These are phyloP conservation scores for Sphaerodactylus townsendi DNA, from an alignment of 2,113 vertebrate genomes.

Conservation along the genomic window DNA sequence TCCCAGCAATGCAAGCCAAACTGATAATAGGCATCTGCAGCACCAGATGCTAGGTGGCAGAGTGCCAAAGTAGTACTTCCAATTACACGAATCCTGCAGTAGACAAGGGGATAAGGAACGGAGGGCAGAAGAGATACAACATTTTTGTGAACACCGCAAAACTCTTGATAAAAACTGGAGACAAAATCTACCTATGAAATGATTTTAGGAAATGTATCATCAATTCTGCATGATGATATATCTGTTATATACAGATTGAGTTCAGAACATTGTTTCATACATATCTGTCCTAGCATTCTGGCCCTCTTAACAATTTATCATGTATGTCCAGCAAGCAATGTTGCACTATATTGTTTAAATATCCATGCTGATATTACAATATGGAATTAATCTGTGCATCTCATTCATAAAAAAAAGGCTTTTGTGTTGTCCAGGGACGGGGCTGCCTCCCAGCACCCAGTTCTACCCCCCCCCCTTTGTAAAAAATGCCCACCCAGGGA, in stretches of 20 bases:
- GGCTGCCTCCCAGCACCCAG: no score
- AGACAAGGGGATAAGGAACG: background rate
- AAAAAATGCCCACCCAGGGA: no score
- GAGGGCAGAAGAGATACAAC: background rate
- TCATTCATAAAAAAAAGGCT: background rate
- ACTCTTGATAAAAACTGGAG: background rate
- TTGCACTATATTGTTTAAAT: background rate
- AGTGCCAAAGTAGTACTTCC: slow-evolving; percentile 86
- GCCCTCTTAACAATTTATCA: background rate
- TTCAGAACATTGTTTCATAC: background rate
- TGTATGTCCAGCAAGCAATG: background rate
- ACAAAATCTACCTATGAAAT: background rate
- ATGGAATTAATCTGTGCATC: background rate
- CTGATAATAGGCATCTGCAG: slow-evolving; percentile 87
- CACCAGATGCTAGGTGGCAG: slow-evolving; percentile 81
- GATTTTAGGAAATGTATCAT: background rate
- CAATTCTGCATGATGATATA: background rate
- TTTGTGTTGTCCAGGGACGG: no score
- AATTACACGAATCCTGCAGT: slow-evolving; percentile 81
- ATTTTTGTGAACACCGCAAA: background rate
- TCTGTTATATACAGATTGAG: background rate
- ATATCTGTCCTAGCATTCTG: background rate
- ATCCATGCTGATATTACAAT: no score
- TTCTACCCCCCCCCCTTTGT: no score
- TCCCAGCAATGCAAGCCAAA: slow-evolving; percentile 92